A percentile compares a stretch with the other conserved stretches of the same genome.
Conservation (phyloP, 2,888 invertebrate species). For the Catonia carolina region DNA sequence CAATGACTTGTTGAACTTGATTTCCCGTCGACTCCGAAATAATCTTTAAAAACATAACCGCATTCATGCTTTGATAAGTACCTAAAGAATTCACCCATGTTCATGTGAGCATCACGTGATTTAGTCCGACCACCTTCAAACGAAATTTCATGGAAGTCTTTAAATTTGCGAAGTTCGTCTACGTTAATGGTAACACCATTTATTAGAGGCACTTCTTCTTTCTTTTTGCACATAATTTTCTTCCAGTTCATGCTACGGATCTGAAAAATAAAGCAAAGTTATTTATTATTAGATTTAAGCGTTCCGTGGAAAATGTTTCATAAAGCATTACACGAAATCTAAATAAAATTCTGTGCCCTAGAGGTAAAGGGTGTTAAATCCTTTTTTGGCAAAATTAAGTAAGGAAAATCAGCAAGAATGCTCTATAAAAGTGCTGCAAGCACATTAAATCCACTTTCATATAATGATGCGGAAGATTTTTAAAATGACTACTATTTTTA, state of each 20-base stretch:
- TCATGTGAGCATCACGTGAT: conserved; percentile 58
- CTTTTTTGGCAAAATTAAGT: too few species aligned
- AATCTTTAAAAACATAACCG: conserved; percentile 67
- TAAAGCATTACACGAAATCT: too few species aligned
- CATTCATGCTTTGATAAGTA: conserved; percentile 64
- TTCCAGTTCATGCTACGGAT: conserved; percentile 81
- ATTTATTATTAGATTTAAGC: not conserved
- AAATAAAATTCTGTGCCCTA: too few species aligned
- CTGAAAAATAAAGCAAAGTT: conserved; percentile 34
- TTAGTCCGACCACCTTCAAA: conserved; percentile 46
- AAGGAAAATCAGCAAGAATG: too few species aligned
- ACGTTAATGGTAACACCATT: conserved; percentile 36
- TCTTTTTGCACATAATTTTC: conserved; percentile 66
- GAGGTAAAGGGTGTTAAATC: too few species aligned
- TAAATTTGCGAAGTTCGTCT: conserved; percentile 52
- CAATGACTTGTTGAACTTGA: too few species aligned
- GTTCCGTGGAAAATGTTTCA: too few species aligned
- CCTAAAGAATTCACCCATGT: conserved; percentile 70
- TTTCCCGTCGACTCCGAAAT: conserved; percentile 59
- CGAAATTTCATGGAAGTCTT: conserved; percentile 58
- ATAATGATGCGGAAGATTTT: too few species aligned
- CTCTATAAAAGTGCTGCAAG: too few species aligned
- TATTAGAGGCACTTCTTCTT: conserved; percentile 48
- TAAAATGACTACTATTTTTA: too few species aligned
- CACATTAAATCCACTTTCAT: too few species aligned